Conservation (phyloP, 2,888 invertebrate species). For the Lasioglossum vierecki region DNA sequence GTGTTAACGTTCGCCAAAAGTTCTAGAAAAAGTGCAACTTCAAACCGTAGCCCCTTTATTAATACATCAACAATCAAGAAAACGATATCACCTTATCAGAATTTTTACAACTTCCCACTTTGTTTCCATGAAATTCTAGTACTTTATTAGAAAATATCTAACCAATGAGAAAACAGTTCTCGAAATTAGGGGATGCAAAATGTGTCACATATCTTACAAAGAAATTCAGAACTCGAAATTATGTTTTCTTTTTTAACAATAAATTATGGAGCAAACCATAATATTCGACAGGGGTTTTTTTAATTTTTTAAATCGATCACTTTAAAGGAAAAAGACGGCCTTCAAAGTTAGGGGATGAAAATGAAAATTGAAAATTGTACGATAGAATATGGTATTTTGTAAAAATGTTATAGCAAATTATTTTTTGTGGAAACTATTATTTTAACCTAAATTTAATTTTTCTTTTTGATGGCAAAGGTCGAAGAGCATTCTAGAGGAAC, state of each 20-base stretch:
- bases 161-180: neutral
- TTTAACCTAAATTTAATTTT: neutral
- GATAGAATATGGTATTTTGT: neutral
- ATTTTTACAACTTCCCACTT: neutral
- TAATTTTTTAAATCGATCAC: neutral
- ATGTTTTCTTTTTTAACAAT: neutral
- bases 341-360: neutral
- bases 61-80: neutral
- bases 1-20: conserved; percentile 28
- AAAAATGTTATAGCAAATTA: neutral
- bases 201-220: neutral
- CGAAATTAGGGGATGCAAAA: neutral
- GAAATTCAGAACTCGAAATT: neutral
- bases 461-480: neutral
- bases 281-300: neutral
- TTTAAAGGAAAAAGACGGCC: neutral
- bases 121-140: neutral
- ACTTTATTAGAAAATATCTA: neutral
- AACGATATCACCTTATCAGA: neutral
- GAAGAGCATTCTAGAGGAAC: neutral
- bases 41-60: neutral
- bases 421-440: neutral
- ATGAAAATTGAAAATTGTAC: neutral
- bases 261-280: neutral
- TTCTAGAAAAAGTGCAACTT: conserved; percentile 29